Evolutionary conservation across 2,797 vertebrate genomes (phyloP).

Genomic region (Dromococcyx pavoninus): DNA sequence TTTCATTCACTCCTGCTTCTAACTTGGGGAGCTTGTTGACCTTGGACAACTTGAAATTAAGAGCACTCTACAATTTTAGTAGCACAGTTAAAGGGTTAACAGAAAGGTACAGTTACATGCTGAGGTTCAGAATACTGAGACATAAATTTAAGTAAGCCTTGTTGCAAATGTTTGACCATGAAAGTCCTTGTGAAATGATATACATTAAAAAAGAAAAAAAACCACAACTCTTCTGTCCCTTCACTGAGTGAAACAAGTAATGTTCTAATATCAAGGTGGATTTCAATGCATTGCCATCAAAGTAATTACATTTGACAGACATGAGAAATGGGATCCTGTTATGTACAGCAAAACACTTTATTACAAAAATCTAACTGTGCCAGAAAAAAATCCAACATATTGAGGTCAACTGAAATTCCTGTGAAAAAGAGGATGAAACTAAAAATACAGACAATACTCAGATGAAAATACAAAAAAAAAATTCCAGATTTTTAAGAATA

Average conservation of each 20-base stretch:
- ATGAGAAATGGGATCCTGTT: conserved; percentile 15
- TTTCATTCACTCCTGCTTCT: not conserved
- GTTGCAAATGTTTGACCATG: not conserved
- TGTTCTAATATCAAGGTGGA: not conserved
- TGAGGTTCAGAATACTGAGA: not conserved
- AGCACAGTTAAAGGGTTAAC: not conserved
- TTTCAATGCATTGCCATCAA: not conserved
- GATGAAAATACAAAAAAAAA: not conserved
- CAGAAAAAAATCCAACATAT: not conserved
- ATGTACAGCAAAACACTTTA: not conserved
- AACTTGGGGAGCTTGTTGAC: not conserved
- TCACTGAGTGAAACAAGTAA: not conserved
- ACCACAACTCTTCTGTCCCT: not conserved
- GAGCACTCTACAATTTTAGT: not conserved
- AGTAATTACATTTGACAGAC: conserved; percentile 29
- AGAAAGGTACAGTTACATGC: not conserved
- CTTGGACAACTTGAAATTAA: not conserved
- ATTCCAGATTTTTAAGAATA: not conserved
- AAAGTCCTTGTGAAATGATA: not conserved
- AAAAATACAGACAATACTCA: not conserved
- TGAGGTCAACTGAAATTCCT: conserved; percentile 13
- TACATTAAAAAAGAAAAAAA: not conserved
- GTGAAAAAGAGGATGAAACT: not conserved
- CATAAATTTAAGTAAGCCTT: not conserved
- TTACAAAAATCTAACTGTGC: not conserved